Conservation (phyloP, 2,113 vertebrate genomes). For the Callaeas wilsoni region DNA sequence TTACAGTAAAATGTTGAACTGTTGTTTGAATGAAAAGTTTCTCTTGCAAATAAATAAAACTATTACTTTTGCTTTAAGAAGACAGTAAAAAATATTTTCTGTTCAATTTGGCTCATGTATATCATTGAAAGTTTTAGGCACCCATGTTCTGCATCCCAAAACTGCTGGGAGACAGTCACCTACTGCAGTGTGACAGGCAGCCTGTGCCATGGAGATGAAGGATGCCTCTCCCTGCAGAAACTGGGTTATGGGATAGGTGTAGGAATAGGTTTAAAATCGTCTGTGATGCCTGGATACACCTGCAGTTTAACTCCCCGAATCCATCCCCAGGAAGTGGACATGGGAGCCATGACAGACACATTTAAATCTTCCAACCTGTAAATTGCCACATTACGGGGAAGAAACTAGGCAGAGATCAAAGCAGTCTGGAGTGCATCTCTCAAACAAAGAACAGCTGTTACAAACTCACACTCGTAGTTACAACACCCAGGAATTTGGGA, state of each 20-base stretch:
- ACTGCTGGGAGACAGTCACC: not conserved
- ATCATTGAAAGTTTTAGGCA: not conserved
- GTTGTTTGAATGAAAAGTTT: not conserved
- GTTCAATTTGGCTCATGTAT: not conserved
- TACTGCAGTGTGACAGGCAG: not conserved
- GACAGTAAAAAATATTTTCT: not conserved
- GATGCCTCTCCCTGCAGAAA: not conserved
- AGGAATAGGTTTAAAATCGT: not conserved
- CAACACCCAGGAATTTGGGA: not conserved
- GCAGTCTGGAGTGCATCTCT: accelerated
- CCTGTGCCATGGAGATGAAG: accelerated
- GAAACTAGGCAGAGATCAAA: not conserved
- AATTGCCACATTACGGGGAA: not conserved
- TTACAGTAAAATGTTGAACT: not conserved
- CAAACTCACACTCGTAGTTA: not conserved
- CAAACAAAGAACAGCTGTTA: not conserved
- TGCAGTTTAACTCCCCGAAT: not conserved
- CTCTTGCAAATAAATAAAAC: not conserved
- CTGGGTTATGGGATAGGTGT: not conserved
- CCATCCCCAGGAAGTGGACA: not conserved
- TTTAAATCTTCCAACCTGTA: not conserved
- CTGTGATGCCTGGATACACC: not conserved
- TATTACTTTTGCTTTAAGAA: not conserved
- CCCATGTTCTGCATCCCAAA: not conserved
- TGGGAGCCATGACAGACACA: not conserved